Evolutionary conservation across 2,888 invertebrate genomes (phyloP), one percentile per base, ranked within the genome.

Genomic region (Hypena proboscidalis): DNA sequence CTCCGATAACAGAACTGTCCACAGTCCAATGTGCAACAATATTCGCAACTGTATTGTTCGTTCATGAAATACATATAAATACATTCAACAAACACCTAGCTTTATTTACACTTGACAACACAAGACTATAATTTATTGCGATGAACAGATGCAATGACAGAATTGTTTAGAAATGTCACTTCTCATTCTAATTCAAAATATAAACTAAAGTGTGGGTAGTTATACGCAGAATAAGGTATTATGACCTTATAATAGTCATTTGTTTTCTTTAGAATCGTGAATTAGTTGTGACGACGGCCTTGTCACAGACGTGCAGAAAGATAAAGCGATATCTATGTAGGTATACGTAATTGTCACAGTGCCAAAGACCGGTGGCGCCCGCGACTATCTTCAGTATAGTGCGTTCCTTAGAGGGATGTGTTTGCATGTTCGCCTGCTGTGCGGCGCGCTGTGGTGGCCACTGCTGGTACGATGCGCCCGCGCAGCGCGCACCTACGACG

Each of bases 361-460:
- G 90, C 90, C 90, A 90, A 89, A 80, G 74, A 75, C 51, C 73
- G 71, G 76, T 63, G 78, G 79, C 85, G 84, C 74, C 74, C 83
- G 85, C 83, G 73, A 73, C 83, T 84, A 82, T 82, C 77, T 86
- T 89, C 89, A 90, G 90, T 89, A 80, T 82, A 83, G 85, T 83
- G 85, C 73, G 85, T 76, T 80, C 86, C 83, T 85, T 86, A 85
- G 90, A 70, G 83, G 82, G 88, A 90, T 90, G 90, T 90, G 90
- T 82, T 85, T 90, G 64, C 88, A 90, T 77, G 80, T 90, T 74
- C 89, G 90, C 63, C 84, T 90, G 79, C 78, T 90, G 73, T 90
- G 90, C 80, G 90, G 83, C 64, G 90, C 90, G 76, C 85, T 90
- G 59, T 90, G 90, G 85, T 90, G 90, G 90, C 90, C 89, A 63